Evolutionary conservation across 2,888 invertebrate species (phyloP).

Genomic region (Drosophila paucipuncta): DNA sequence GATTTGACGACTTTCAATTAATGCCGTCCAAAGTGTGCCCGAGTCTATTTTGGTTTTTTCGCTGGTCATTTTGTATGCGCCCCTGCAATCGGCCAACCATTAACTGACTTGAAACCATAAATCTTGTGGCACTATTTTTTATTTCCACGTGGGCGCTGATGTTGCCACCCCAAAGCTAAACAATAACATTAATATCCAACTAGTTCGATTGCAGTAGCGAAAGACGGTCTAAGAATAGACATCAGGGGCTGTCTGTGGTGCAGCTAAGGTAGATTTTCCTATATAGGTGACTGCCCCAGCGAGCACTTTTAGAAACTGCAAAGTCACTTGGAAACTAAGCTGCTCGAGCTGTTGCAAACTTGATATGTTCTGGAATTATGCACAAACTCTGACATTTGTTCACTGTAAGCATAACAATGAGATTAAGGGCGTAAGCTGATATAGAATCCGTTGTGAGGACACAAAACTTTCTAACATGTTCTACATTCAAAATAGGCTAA

Average conservation of each 20-base stretch:
- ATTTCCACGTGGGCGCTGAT: slow-evolving; percentile 40
- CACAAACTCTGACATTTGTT: background rate
- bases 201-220: slow-evolving; percentile 15
- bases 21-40: slow-evolving; percentile 64
- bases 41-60: slow-evolving; percentile 34
- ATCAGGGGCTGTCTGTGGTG: background rate
- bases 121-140: slow-evolving; percentile 67
- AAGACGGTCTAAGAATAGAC: slow-evolving; percentile 22
- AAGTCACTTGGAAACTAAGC: slow-evolving; percentile 2
- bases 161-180: slow-evolving; percentile 19
- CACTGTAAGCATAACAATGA: slow-evolving; percentile 15
- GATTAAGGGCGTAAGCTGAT: slow-evolving; percentile 45
- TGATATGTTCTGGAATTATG: slow-evolving; percentile 2
- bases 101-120: slow-evolving; percentile 63
- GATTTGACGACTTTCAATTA: slow-evolving; percentile 72
- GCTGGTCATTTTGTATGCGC: slow-evolving; percentile 67
- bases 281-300: background rate
- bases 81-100: slow-evolving; percentile 19
- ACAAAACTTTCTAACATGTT: slow-evolving; percentile 69
- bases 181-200: slow-evolving; percentile 6
- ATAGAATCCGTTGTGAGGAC: slow-evolving; percentile 3
- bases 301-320: background rate
- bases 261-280: background rate
- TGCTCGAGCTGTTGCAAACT: slow-evolving; percentile 9
- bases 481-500: slow-evolving; percentile 28